phyloP scores from a whole-genome alignment of 1,140 invertebrate species.

The Drosophila melanogaster region DNA sequence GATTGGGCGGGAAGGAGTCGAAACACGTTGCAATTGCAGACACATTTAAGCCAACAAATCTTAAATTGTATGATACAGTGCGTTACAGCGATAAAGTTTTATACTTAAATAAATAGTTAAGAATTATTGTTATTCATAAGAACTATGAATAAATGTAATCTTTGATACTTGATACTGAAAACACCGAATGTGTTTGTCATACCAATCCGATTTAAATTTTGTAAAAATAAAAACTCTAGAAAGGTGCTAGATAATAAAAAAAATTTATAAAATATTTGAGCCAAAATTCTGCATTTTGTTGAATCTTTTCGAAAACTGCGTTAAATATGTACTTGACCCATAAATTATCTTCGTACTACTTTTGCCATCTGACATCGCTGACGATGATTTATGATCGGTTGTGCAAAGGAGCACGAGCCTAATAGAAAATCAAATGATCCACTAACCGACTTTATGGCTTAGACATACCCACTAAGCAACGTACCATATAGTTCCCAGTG shows the following conservation, averaged over 20 bases:
- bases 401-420: not conserved
- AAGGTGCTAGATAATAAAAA: too few species aligned
- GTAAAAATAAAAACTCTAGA: too few species aligned
- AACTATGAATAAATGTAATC: too few species aligned
- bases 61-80: not conserved
- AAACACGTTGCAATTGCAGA: not conserved
- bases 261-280: too few species aligned
- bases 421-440: conserved; percentile 24
- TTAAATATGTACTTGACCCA: too few species aligned
- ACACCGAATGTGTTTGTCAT: not conserved
- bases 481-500: conserved; percentile 13
- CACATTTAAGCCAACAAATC: not conserved
- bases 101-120: too few species aligned
- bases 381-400: conserved; percentile 41
- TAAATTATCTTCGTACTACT: too few species aligned
- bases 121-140: not conserved
- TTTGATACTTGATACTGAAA: too few species aligned
- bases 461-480: conserved; percentile 4
- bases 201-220: too few species aligned
- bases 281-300: too few species aligned
- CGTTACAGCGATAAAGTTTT: not conserved
- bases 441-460: conserved; percentile 34
- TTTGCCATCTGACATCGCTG: not conserved
- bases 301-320: too few species aligned
- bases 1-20: not conserved